Conservation (phyloP, 2,888 invertebrate species). For the Eupithecia insigniata region DNA sequence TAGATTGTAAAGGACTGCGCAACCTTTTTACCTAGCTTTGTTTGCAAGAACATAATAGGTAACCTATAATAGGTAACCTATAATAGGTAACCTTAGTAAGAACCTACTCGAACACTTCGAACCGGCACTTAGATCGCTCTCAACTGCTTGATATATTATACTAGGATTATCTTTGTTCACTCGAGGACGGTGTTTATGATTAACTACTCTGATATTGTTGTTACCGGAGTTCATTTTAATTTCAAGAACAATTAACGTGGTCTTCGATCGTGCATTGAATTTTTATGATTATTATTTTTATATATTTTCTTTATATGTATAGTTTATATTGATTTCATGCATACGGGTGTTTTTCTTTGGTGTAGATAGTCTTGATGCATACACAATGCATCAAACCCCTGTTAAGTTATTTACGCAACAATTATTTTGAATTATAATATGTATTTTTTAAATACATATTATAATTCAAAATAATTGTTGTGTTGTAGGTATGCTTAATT, state of each 20-base stretch:
- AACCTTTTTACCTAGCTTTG: background rate
- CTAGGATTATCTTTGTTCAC: background rate
- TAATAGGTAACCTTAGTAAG: background rate
- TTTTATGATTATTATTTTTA: too few species aligned
- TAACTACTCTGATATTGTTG: background rate
- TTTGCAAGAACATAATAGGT: background rate
- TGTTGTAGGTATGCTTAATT: too few species aligned
- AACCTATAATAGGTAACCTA: background rate
- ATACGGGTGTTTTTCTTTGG: too few species aligned
- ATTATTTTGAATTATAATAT: too few species aligned
- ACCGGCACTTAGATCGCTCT: background rate
- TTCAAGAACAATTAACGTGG: background rate
- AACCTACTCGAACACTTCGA: background rate
- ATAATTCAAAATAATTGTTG: too few species aligned
- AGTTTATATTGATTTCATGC: too few species aligned
- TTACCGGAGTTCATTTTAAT: background rate
- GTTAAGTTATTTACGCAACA: too few species aligned
- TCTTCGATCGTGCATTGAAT: background rate
- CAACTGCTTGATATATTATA: background rate
- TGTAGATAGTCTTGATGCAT: too few species aligned
- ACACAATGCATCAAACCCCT: too few species aligned
- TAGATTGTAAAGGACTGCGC: conserved; percentile 6
- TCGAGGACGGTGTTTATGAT: background rate
- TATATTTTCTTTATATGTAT: too few species aligned
- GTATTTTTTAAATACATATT: too few species aligned